A percentile compares a stretch with the other conserved stretches of the same genome.
Conservation (phyloP, 2,113 vertebrate species). For the Lepus americanus region DNA sequence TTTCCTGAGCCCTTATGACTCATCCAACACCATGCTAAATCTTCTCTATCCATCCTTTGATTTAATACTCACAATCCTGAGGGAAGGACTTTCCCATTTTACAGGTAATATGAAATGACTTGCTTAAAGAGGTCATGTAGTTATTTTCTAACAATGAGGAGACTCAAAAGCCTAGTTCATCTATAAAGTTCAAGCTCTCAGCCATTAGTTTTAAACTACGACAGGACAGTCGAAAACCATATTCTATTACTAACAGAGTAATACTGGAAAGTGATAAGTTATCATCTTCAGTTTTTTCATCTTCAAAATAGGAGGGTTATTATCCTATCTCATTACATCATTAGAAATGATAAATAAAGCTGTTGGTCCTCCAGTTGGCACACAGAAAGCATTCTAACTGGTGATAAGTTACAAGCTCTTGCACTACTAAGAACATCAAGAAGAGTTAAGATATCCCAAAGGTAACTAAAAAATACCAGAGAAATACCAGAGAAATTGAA, state of each 20-base stretch:
- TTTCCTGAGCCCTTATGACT: neutral
- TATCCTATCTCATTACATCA: neutral
- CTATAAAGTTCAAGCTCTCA: slow-evolving; percentile 14
- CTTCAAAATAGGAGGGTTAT: slow-evolving; percentile 18
- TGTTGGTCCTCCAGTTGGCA: neutral
- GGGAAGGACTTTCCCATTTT: slow-evolving; percentile 39
- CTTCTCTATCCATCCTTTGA: neutral
- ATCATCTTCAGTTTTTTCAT: neutral
- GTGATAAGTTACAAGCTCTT: slow-evolving; percentile 35
- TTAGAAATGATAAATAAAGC: neutral
- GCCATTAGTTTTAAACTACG: slow-evolving; percentile 37
- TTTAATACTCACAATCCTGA: slow-evolving; percentile 39
- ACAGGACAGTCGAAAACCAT: neutral
- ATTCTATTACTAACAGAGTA: slow-evolving; percentile 9
- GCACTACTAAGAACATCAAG: slow-evolving; percentile 10
- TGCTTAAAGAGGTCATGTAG: slow-evolving; percentile 16
- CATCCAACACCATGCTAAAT: neutral
- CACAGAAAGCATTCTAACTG: neutral
- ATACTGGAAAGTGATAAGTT: slow-evolving; percentile 17
- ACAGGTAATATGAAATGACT: slow-evolving; percentile 49
- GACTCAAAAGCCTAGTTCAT: neutral
- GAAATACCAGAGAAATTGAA: slow-evolving; percentile 57
- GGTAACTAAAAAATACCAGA: slow-evolving; percentile 53
- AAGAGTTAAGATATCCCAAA: neutral
- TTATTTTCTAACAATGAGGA: neutral